Evolutionary conservation across 2,888 invertebrate species (phyloP), one percentile per base, ranked within the genome.

Genomic region (Harmothoe impar): DNA sequence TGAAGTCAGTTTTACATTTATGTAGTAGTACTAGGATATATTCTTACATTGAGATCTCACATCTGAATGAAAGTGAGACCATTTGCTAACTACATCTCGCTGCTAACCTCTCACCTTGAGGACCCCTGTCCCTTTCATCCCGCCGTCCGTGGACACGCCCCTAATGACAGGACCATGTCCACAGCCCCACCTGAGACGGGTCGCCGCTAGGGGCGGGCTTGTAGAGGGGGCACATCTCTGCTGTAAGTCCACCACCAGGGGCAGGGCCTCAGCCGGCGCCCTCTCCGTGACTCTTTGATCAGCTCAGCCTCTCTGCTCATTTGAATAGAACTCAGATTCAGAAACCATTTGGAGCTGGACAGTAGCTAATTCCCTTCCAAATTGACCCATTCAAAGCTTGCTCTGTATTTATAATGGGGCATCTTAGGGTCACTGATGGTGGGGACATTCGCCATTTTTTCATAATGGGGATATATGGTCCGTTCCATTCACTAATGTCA

Each of bases 261-360:
- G 25, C 29, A 12, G 0, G 5, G 29, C 20, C 0, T 15, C 29
- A 1, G 72, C 29, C 72, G 29, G 29, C 72, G 3, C 25, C 29
- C 72, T 29, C 25, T 29, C 3, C 25, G 3, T 25, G 23, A 62
- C 62, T 29, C 72, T 72, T 72, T 72, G 72, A 72, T 72, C 72
- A 29, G 15, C 72, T 72, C 72, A 3, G 5, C 1, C 29, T 25
- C 25, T 29, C 72, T 72, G 72, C 72, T 72, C 25, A 72, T 72
- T 72, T 72, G 29, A 72, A 72, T 72, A 72, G 72, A 72, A 72
- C 20, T 72, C 72, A 72, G 25, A 72, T 72, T 62, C 72, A n/a
- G 25, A 25, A 29, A 72, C 72, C 72, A 72, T 29, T 72, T 72
- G 17, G 17, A 15, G 29, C 29, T 72, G n/a, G 15, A 72, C 72